Conservation (phyloP, 2,113 vertebrate genomes). For the Chamaetylas fuelleborni region DNA sequence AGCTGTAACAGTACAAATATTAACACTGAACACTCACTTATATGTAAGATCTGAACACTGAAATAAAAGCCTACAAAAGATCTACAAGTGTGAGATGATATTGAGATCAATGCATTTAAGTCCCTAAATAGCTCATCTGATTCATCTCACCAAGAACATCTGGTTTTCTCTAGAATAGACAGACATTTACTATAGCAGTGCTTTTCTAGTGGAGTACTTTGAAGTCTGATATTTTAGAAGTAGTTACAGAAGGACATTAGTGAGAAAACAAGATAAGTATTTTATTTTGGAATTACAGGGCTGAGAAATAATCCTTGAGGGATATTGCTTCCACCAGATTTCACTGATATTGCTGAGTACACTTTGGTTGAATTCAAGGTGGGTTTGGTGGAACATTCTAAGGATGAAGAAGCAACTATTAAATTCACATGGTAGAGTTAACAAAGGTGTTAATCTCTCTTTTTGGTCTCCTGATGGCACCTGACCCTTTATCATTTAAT, state of each 20-base stretch:
- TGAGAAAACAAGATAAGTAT: background rate
- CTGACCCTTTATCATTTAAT: background rate
- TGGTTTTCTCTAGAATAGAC: background rate
- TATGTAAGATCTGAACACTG: background rate
- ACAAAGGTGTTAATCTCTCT: background rate
- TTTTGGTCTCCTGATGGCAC: background rate
- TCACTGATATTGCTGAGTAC: background rate
- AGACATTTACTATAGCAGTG: background rate
- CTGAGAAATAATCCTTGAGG: background rate
- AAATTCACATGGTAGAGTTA: background rate
- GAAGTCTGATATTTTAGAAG: background rate
- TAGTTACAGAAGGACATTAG: background rate
- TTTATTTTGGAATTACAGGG: conserved; percentile 2
- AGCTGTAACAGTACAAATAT: conserved; percentile 13
- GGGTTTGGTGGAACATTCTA: background rate
- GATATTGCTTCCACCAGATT: background rate
- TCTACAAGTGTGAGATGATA: background rate
- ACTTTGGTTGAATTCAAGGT: background rate
- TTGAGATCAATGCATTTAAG: background rate
- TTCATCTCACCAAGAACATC: background rate
- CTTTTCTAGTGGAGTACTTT: background rate
- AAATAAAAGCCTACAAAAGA: background rate
- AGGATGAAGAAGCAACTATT: background rate
- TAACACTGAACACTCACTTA: background rate
- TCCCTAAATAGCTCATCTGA: background rate